Evolutionary conservation across 2,888 invertebrate genomes (phyloP), one percentile per base, ranked within the genome.

Genomic region (Eumacrocentrus americanus): DNA sequence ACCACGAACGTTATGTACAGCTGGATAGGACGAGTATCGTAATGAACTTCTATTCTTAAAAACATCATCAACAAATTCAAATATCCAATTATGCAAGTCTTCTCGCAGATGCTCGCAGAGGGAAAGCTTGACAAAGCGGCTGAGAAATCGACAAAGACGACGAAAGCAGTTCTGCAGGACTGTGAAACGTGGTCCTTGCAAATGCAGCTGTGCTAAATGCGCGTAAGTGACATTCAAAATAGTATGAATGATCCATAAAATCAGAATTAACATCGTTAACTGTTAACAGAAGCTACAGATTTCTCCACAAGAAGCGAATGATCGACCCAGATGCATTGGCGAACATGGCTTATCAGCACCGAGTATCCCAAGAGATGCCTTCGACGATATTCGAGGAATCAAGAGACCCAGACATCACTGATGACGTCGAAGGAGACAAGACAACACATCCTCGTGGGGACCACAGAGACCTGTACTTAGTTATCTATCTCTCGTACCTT

Each of bases 381-480:
- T n/a, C n/a, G n/a, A n/a, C n/a, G n/a, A n/a, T n/a, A n/a, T n/a
- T n/a, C n/a, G n/a, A n/a, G n/a, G n/a, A n/a, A n/a, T n/a, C n/a
- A n/a, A n/a, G 22, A 12, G 18, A 12, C 20, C 9, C 22, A 12
- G 29, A 46, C 12, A 22, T 14, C 4, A n/a, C 37, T 1, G 14
- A 35, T 2, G 3, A 14, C 37, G 42, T 25, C 34, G 60, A 42
- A 38, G 29, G 12, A 34, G 57, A n/a, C 34, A 37, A 61, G 25
- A 23, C 22, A 14, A 11, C 37, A 18, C 20, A 20, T 16, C n/a
- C 42, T 34, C 58, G 50, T 25, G 60, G 59, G 40, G 58, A 68
- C 57, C 67, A 64, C 51, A 66, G 67, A 65, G 67, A 69, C 60
- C 65, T 71, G 60, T 72, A 72, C 63, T 60, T 69, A 37, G 53